These are phyloP conservation scores for Nerophis ophidion DNA, from an alignment of 2,113 vertebrate species.

Conservation along the genomic window DNA sequence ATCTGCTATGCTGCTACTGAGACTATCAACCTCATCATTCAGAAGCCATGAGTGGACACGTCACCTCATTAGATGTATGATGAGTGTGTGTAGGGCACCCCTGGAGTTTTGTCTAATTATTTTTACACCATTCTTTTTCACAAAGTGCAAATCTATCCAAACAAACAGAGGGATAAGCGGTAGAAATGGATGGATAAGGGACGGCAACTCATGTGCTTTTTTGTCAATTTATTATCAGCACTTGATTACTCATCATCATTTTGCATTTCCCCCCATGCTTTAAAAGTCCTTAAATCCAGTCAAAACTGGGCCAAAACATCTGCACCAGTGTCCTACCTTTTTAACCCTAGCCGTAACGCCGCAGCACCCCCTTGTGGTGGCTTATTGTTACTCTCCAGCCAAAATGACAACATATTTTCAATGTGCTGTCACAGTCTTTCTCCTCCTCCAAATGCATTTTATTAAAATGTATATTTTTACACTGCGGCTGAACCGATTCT, in stretches of 20 bases:
- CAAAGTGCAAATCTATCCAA: background rate
- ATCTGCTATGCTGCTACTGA: slow-evolving; percentile 65
- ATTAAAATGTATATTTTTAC: background rate
- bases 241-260: background rate
- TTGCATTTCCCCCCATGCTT: background rate
- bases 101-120: background rate
- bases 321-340: background rate
- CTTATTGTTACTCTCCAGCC: slow-evolving; percentile 23
- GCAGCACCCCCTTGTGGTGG: slow-evolving; percentile 54
- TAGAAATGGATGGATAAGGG: background rate
- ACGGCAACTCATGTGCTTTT: background rate
- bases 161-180: background rate
- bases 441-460: background rate
- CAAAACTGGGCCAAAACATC: background rate
- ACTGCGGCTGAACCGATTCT: background rate
- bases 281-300: background rate
- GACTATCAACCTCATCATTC: slow-evolving; percentile 49
- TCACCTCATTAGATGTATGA: slow-evolving; percentile 34
- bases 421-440: slow-evolving; percentile 7
- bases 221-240: background rate
- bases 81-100: slow-evolving; percentile 2
- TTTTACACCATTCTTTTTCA: background rate
- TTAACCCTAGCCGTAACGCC: slow-evolving; percentile 10
- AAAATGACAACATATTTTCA: background rate
- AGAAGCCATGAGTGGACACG: slow-evolving; percentile 30